Conservation (phyloP, 1,140 invertebrate genomes). For the Aphaenogaster floridana region DNA sequence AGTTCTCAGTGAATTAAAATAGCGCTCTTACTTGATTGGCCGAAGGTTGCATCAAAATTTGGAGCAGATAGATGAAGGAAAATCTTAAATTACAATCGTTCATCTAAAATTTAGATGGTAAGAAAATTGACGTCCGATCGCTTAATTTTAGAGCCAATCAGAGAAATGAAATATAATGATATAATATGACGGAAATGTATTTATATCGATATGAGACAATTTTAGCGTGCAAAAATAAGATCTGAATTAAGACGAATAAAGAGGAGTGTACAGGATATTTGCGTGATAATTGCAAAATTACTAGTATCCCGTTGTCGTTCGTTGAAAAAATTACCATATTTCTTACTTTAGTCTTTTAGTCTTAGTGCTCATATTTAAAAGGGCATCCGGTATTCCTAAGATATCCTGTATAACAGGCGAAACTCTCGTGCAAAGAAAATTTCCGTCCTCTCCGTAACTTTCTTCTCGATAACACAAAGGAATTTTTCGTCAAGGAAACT, state of each 20-base stretch:
- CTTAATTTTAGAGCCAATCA: not conserved
- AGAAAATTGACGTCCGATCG: not conserved
- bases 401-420: slow-evolving; percentile 12
- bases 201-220: not conserved
- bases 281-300: not conserved
- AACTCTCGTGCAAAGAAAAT: slow-evolving; percentile 51
- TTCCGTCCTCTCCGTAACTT: slow-evolving; percentile 30
- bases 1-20: slow-evolving; percentile 4
- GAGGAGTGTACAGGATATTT: not conserved
- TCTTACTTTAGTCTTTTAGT: not conserved
- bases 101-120: slow-evolving; percentile 11
- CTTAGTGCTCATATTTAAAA: slow-evolving; percentile 29
- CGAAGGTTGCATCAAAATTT: not conserved
- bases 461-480: slow-evolving; percentile 48
- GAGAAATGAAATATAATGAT: not conserved
- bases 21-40: not conserved
- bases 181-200: not conserved
- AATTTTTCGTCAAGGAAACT: slow-evolving; percentile 44
- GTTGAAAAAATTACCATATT: slow-evolving; percentile 1
- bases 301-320: not conserved
- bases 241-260: not conserved
- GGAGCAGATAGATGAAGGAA: not conserved
- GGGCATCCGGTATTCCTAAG: slow-evolving; percentile 20
- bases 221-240: not conserved
- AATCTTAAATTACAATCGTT: not conserved